Evolutionary conservation across 1,140 invertebrate genomes (phyloP), one percentile per base, ranked within the genome.

Genomic region (Berghia stephanieae): DNA sequence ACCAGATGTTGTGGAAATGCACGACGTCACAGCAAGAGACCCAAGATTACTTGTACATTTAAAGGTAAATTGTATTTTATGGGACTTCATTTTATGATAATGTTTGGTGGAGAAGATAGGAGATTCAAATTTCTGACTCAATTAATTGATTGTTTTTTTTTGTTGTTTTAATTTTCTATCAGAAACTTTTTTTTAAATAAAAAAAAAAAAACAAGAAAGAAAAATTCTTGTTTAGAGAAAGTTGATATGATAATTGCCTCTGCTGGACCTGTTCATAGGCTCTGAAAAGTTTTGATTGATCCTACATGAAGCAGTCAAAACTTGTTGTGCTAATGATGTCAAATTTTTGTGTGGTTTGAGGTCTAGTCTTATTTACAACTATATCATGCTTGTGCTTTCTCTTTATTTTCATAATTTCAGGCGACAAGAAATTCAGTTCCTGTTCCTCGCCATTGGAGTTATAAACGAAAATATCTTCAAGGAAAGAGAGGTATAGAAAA

Each of bases 1-100:
- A 67, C 98, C 98, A 0, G 98, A 99, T 91, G 96, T 99, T 18
- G 98, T 99, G 1, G 98, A 99, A 91, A 99, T 99, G 98, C 98
- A 99, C 86, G 98, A 99, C 90, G 98, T 99, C 0, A 99, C 98
- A 0, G 97, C 98, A 0, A 91, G 95, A 68, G 98, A 99, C 91
- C 98, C 98, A 0, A 95, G 96, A 85, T 90, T 99, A 6, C 91
- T 99, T 3, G 96, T 99, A 5, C 95, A 97, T 86, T 90, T 99
- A 5, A 99, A 99, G 90, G 96, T 83, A 73, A 76, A 52, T 44
- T 49, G 13, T 49, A 49, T 13, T 49, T 49, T 49, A 49, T 13
- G n/a, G n/a, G n/a, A n/a, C n/a, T n/a, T n/a, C n/a, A n/a, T n/a
- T n/a, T n/a, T n/a, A n/a, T n/a, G n/a, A n/a, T n/a, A n/a, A n/a